phyloP scores from a whole-genome alignment of 2,797 vertebrate species.

The Xyrichtys novacula region DNA sequence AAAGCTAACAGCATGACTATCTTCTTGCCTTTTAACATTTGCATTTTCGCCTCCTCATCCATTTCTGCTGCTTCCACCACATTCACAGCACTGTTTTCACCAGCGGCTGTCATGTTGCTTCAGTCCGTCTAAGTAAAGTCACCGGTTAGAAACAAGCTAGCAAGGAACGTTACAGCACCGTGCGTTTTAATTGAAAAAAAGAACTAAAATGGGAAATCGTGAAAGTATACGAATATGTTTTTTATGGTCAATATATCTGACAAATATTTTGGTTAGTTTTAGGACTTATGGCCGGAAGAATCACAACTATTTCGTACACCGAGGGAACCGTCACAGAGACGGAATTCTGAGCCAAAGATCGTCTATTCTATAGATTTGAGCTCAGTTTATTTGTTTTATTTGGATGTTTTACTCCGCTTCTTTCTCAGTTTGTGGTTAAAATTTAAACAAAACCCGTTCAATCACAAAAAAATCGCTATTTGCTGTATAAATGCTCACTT shows the following conservation, averaged over 20 bases:
- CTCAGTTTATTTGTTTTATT: too few relatives aligned
- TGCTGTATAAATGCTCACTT: too few relatives aligned
- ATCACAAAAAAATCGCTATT: too few relatives aligned
- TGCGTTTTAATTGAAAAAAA: too few relatives aligned
- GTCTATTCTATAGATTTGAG: not conserved
- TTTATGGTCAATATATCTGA: too few relatives aligned
- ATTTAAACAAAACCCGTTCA: too few relatives aligned
- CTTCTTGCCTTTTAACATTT: constrained; percentile 70
- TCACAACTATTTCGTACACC: too few relatives aligned
- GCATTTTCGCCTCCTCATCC: constrained; percentile 38
- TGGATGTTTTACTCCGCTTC: constrained; percentile 31
- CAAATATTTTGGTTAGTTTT: too few relatives aligned
- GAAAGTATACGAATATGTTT: too few relatives aligned
- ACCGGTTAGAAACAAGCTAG: constrained; percentile 66
- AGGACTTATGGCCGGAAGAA: too few relatives aligned
- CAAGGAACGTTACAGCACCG: constrained; percentile 1
- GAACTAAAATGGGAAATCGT: too few relatives aligned
- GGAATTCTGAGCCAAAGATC: constrained; percentile 35
- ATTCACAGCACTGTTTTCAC: not conserved
- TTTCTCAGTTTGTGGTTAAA: too few relatives aligned
- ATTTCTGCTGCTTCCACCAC: constrained; percentile 13
- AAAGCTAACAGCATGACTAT: accelerated
- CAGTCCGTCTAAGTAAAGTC: constrained; percentile 44
- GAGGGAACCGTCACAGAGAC: not conserved
- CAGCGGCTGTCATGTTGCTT: constrained; percentile 63